Evolutionary conservation across 2,888 invertebrate species (phyloP).

Genomic region (Metopia argyrocephala): DNA sequence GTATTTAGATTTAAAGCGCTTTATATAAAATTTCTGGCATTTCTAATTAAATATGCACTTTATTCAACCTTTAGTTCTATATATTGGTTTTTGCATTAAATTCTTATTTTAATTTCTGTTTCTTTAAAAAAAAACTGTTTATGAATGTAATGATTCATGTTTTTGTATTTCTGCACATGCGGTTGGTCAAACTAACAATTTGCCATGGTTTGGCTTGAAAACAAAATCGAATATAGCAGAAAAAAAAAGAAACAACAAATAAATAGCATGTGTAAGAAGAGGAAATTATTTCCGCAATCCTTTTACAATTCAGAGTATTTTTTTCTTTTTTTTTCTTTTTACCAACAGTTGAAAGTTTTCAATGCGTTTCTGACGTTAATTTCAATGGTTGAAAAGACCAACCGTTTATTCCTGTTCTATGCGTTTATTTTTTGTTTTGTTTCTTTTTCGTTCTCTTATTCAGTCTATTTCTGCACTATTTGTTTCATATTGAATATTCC

Average conservation of each 20-base stretch:
- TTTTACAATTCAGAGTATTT: constrained; percentile 41
- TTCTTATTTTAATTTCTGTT: neutral
- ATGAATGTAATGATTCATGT: constrained; percentile 12
- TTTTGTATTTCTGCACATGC: constrained; percentile 4
- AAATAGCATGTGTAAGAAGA: constrained; percentile 40
- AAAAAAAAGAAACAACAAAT: neutral
- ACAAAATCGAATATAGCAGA: neutral
- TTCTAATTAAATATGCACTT: constrained; percentile 42
- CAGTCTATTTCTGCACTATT: constrained; percentile 60
- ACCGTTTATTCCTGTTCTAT: constrained; percentile 35
- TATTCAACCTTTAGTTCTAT: constrained; percentile 46
- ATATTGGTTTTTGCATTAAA: constrained; percentile 32
- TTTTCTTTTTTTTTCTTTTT: constrained; percentile 22
- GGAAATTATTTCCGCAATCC: constrained; percentile 61
- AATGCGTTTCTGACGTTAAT: constrained; percentile 59
- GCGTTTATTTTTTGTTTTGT: neutral
- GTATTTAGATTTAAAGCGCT: no score
- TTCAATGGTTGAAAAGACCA: constrained; percentile 49
- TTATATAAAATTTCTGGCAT: constrained; percentile 45
- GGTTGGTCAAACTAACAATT: constrained; percentile 53
- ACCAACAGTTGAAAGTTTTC: constrained; percentile 35
- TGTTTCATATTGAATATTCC: constrained; percentile 56
- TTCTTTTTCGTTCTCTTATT: constrained; percentile 26
- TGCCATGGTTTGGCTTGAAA: constrained; percentile 24
- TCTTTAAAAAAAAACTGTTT: constrained; percentile 40